Conservation (phyloP, 2,888 invertebrate species). For the Flexamia atlantica region DNA sequence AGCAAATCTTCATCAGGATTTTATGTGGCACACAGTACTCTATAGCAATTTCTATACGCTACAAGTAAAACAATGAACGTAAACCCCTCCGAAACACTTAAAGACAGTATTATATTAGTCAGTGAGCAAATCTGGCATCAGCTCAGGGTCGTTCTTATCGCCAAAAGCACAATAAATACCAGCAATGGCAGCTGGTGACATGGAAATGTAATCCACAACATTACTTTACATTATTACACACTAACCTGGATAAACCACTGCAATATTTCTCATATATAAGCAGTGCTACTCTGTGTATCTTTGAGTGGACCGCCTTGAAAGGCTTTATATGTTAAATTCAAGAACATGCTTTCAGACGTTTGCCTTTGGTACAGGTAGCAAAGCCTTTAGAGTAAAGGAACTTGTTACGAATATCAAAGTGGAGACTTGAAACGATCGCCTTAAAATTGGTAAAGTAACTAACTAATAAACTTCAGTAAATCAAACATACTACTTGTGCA, state of each 20-base stretch:
- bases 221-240: too few species aligned
- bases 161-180: conserved; percentile 11
- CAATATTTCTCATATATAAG: not conserved
- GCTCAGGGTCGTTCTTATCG: not conserved
- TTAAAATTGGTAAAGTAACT: not conserved
- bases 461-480: not conserved
- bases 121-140: not conserved
- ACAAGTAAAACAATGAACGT: too few species aligned
- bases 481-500: too few species aligned
- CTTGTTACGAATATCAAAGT: conserved; percentile 16
- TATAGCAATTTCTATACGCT: too few species aligned
- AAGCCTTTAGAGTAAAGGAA: not conserved
- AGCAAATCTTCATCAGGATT: too few species aligned
- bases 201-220: not conserved
- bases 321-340: not conserved
- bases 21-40: too few species aligned
- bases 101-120: too few species aligned
- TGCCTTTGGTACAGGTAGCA: conserved; percentile 9
- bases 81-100: too few species aligned
- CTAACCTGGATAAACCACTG: not conserved
- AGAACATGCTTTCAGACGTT: conserved; percentile 13
- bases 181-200: not conserved
- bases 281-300: not conserved
- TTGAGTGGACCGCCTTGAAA: not conserved
- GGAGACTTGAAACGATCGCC: not conserved